A percentile compares a stretch with the other conserved stretches of the same genome.
These are phyloP conservation scores for Quadriops clusia DNA, from an alignment of 2,888 invertebrate species.

Conservation along the genomic window DNA sequence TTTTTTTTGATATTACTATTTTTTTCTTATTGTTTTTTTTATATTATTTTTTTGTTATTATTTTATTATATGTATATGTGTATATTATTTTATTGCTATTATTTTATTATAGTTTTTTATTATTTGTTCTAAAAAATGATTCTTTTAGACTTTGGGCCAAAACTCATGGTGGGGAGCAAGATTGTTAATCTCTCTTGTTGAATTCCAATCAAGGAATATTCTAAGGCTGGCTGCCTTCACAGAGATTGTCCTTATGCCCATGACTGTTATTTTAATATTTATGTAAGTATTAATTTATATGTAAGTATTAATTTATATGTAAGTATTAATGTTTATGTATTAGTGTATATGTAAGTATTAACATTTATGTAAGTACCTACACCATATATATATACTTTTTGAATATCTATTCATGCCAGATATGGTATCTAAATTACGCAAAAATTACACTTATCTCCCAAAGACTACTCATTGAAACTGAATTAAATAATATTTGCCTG, in stretches of 20 bases:
- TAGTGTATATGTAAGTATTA: background rate
- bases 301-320: background rate
- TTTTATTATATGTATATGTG: no score
- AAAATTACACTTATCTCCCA: background rate
- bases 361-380: background rate
- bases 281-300: slow-evolving; percentile 53
- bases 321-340: background rate
- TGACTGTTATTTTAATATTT: slow-evolving; percentile 66
- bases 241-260: slow-evolving; percentile 87
- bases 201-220: slow-evolving; percentile 82
- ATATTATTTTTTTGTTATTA: no score
- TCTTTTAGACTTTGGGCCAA: slow-evolving; percentile 72
- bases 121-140: slow-evolving; percentile 7
- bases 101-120: slow-evolving; percentile 1
- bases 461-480: no score
- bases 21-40: no score
- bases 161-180: slow-evolving; percentile 84
- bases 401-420: background rate
- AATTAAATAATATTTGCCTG: no score
- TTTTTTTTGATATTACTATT: no score
- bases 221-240: slow-evolving; percentile 82
- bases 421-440: background rate
- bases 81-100: background rate
- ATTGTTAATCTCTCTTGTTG: slow-evolving; percentile 74
- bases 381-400: no score